A percentile compares a stretch with the other conserved stretches of the same genome.
Evolutionary conservation across 2,797 vertebrate genomes (phyloP).

Genomic region (Leuciscus waleckii): DNA sequence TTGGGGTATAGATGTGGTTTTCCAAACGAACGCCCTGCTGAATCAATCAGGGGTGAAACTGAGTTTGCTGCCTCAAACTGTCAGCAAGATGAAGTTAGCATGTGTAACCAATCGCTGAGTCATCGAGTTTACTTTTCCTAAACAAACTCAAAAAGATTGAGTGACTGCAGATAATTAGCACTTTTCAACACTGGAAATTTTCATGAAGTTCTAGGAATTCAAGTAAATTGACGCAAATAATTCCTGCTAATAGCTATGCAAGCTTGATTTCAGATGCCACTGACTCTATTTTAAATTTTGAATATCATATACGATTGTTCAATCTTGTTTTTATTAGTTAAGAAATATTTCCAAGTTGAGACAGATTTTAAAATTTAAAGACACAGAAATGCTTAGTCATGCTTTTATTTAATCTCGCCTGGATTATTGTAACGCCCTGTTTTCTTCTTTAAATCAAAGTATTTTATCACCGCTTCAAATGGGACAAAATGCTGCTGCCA

Average conservation of each 20-base stretch:
- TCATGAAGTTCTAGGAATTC: not conserved
- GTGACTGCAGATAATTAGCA: not conserved
- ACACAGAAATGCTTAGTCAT: too few species aligned
- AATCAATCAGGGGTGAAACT: not conserved
- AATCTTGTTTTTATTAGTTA: too few species aligned
- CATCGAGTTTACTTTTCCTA: not conserved
- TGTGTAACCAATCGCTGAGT: conserved; percentile 24
- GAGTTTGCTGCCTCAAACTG: conserved; percentile 10
- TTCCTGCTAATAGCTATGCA: not conserved
- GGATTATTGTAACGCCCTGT: too few species aligned
- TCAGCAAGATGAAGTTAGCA: conserved; percentile 6
- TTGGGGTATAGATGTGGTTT: conserved; percentile 35
- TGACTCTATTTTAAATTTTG: too few species aligned
- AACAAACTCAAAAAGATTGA: not conserved
- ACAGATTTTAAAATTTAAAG: too few species aligned
- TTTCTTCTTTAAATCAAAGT: too few species aligned
- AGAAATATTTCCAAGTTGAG: too few species aligned
- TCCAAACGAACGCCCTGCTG: conserved; percentile 16
- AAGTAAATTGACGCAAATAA: not conserved
- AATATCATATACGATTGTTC: too few species aligned
- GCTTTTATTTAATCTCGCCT: too few species aligned
- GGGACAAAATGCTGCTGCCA: too few species aligned
- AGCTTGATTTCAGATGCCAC: not conserved
- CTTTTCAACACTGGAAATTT: not conserved
- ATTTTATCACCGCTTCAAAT: too few species aligned